Base-by-base conservation (phyloP, 2,888 invertebrate species). In the Nomada hirtipes region DNA sequence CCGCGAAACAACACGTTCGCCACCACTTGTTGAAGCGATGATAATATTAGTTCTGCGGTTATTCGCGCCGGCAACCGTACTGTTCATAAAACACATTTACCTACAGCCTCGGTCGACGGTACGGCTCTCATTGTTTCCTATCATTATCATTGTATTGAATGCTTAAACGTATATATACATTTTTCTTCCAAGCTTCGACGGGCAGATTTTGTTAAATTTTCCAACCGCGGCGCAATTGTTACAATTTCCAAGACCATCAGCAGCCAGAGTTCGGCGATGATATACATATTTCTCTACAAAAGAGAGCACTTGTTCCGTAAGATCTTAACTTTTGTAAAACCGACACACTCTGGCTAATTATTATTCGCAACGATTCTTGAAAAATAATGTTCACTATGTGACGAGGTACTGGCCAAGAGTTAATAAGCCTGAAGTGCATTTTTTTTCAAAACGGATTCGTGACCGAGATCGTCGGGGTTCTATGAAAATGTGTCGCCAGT, bases 401-500 rank as follows among this genome's bases (percentile, higher is more conserved):
- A 50, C 23, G 1, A 23, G n/a, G 23, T 36, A 36, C 36, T 36
- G 36, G 36, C 36, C 36, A 36, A 7, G 36, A 26, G 18, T 13
- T 69, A 67, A 71, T 55, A 78, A 65, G 47, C 47, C 4, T 18
- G 55, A 55, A 61, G 71, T 60, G 69, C 36, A 55, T 29, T 63
- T 76, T 23, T 53, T 79, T 76, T n/a, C 57, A 64, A 69, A 69
- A 64, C 57, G 57, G 23, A 57, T 42, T 65, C 63, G 36, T 47
- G 73, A 84, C 73, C 61, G 73, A 67, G 74, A 81, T 83, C 47
- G 55, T 26, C 67, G 61, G 42, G 53, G 71, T 29, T 63, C 20
- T 11, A 18, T 11, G 79, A 81, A 81, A 84, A 82, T 68, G 61
- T 72, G 75, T 73, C 71, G 53, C 52, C 18, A 68, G n/a, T 57